A percentile compares a stretch with the other conserved stretches of the same genome.
These are phyloP conservation scores for Xenus cinereus DNA, from an alignment of 2,113 vertebrate genomes.

Conservation along the genomic window DNA sequence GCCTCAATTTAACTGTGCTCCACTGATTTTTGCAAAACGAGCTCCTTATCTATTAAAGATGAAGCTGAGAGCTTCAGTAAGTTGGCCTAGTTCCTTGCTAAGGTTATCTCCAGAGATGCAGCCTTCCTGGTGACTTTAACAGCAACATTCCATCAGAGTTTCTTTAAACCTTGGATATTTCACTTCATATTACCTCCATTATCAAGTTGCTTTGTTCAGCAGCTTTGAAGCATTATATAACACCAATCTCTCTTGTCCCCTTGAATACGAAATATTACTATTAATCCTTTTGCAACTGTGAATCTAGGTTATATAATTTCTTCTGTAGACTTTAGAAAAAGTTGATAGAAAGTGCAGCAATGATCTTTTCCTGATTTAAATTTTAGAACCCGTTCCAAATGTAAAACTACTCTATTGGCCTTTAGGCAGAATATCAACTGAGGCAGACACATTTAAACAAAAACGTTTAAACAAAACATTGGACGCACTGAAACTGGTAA, in stretches of 20 bases:
- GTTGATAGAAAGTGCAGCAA: constrained; percentile 35
- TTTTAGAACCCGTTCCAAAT: constrained; percentile 45
- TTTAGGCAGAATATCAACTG: constrained; percentile 24
- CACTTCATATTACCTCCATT: constrained; percentile 46
- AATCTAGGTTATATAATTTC: constrained; percentile 39
- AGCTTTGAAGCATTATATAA: constrained; percentile 55
- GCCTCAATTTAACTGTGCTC: not conserved
- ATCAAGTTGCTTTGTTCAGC: constrained; percentile 57
- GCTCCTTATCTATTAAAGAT: constrained; percentile 48
- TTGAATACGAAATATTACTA: constrained; percentile 30
- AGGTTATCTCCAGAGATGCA: constrained; percentile 30
- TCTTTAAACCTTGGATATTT: constrained; percentile 54
- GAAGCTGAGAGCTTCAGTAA: not conserved
- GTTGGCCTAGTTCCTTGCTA: constrained; percentile 45
- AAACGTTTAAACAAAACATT: constrained; percentile 41
- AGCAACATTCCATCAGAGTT: constrained; percentile 14
- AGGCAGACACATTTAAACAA: constrained; percentile 40
- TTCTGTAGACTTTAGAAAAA: not conserved
- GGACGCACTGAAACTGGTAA: constrained; percentile 23
- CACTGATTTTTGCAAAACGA: not conserved
- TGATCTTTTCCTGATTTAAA: constrained; percentile 38
- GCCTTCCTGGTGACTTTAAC: constrained; percentile 31
- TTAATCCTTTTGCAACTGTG: constrained; percentile 24
- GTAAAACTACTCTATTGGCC: constrained; percentile 18
- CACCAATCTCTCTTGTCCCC: not conserved